phyloP scores from a whole-genome alignment of 2,113 vertebrate species.

The Cichladusa arquata region DNA sequence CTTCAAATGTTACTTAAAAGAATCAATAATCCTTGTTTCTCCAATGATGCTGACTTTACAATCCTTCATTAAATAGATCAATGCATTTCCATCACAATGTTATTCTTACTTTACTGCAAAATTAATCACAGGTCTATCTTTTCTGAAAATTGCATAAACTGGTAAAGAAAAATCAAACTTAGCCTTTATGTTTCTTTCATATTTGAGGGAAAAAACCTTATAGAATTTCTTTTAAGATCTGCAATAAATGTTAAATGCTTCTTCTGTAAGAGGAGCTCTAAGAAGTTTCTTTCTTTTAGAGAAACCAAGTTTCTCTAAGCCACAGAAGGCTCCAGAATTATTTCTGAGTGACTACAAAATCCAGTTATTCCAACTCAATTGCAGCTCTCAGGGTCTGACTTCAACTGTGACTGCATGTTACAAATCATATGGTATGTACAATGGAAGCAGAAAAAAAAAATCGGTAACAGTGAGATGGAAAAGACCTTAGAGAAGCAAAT shows the following conservation, averaged over 20 bases:
- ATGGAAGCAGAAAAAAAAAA: not conserved
- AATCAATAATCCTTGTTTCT: slow-evolving; percentile 29
- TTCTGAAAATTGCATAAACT: not conserved
- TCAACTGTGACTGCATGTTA: not conserved
- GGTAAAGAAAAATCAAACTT: not conserved
- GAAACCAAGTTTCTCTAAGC: not conserved
- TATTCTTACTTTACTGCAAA: slow-evolving; percentile 36
- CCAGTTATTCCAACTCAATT: slow-evolving; percentile 24
- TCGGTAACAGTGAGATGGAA: not conserved
- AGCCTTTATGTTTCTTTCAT: not conserved
- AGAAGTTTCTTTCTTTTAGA: not conserved
- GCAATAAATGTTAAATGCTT: not conserved
- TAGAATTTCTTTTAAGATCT: not conserved
- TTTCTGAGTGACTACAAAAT: not conserved
- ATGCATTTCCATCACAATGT: slow-evolving; percentile 13
- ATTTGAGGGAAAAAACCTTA: not conserved
- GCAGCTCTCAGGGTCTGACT: not conserved
- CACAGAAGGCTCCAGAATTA: not conserved
- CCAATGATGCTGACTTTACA: slow-evolving; percentile 1
- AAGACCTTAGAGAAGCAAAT: not conserved
- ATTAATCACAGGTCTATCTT: not conserved
- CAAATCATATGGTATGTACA: slow-evolving; percentile 8
- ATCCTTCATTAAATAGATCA: slow-evolving; percentile 23
- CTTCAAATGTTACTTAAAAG: slow-evolving; percentile 4
- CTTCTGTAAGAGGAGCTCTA: not conserved